These are phyloP conservation scores for Ceyx margarethae DNA, from an alignment of 2,113 vertebrate species.

Conservation along the genomic window DNA sequence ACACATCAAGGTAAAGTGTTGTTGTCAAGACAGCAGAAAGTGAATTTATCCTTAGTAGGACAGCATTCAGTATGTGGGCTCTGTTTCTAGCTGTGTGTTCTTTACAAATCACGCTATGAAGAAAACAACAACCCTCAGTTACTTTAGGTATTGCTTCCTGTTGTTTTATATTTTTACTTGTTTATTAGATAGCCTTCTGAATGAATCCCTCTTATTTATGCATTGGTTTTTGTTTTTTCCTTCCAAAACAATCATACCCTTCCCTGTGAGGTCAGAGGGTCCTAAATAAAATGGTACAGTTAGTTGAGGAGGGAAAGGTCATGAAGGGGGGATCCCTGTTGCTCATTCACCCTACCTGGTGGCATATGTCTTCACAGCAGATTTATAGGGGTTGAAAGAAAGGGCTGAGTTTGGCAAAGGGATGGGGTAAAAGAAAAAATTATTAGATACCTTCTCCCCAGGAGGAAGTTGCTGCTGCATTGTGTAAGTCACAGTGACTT, in stretches of 20 bases:
- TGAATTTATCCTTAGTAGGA: not conserved
- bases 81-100: not conserved
- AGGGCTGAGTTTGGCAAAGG: not conserved
- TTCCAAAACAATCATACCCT: not conserved
- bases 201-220: not conserved
- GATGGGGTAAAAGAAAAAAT: not conserved
- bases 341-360: not conserved
- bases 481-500: not conserved
- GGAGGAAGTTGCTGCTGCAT: not conserved
- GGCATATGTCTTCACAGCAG: not conserved
- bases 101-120: not conserved
- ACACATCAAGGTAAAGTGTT: not conserved
- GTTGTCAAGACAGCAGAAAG: not conserved
- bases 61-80: not conserved
- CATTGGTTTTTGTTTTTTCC: not conserved
- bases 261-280: not conserved
- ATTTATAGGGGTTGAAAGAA: constrained; percentile 16
- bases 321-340: not conserved
- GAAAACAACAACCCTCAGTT: not conserved
- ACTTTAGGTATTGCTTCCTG: not conserved
- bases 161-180: not conserved
- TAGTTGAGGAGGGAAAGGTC: not conserved
- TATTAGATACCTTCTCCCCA: not conserved
- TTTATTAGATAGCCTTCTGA: not conserved
- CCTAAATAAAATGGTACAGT: not conserved